Base-by-base conservation (phyloP, 1,140 invertebrate species). In the Adelges cooleyi region DNA sequence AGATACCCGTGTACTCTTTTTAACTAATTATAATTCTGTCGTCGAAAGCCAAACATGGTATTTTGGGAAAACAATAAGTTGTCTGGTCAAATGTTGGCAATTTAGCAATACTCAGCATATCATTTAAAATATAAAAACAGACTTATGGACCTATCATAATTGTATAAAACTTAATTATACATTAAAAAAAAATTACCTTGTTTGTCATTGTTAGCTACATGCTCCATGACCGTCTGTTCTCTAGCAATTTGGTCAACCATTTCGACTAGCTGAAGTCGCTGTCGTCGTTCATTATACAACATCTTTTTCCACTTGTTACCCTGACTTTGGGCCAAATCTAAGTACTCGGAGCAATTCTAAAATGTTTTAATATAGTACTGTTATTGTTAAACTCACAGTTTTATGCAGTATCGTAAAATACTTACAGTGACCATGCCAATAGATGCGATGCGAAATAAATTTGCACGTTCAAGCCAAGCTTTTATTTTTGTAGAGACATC, bases 211-310 rank as follows among this genome's bases (percentile, higher is more conserved):
- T 72, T 72, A 9, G 86, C 87, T 15, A 86, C 89, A 75, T 87
- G 85, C 74, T 96, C 93, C 65, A 99, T 79, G 68, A 89, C 86
- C 25, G 92, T 92, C 74, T 98, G 95, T 75, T 99, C 95, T 69
- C 91, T 84, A 2, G 96, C 96, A 49, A 99, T 80, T 71, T 95
- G 92, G 75, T 99, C 95, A 3, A 99, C 90, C 77, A 99, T 92
- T 72, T 97, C 93, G 75, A 99, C 94, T 46, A 99, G 78, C n/a
- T 90, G 81, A 70, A 87, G 80, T 70, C 94, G 85, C 76, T 98
- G 92, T 68, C 98, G 94, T 2, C 95, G 85, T 73, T 98, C 95
- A 74, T 96, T 89, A 68, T 95, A 87, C 52, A 98, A 75, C 73
- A 93, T 83, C 69, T 89, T 87, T 68, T 89, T 87, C 89, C 94